phyloP scores from a whole-genome alignment of 2,888 invertebrate genomes.

The Callinectes sapidus region DNA sequence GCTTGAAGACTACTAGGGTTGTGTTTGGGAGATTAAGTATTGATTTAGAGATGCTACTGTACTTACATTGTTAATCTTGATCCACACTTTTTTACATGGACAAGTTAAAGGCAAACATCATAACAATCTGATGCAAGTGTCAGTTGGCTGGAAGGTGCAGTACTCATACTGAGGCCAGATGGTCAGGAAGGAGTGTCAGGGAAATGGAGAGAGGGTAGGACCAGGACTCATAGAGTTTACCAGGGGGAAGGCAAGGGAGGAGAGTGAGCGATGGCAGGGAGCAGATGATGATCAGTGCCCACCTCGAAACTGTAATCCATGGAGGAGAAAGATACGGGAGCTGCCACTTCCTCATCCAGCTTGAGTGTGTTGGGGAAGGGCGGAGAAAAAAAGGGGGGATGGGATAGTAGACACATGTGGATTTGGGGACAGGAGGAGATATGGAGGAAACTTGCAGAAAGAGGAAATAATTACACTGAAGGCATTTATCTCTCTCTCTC shows the following conservation, averaged over 20 bases:
- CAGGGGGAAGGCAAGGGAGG: not conserved
- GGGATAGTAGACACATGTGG: constrained; percentile 27
- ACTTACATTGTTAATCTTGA: not conserved
- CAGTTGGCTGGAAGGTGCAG: constrained; percentile 9
- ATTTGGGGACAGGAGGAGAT: not conserved
- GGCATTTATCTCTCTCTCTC: constrained; percentile 20
- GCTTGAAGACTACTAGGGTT: not conserved
- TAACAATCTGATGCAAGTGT: not conserved
- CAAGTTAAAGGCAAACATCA: not conserved
- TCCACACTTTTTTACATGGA: not conserved
- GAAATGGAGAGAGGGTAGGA: not conserved
- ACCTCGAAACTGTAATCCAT: constrained; percentile 94
- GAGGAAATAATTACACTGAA: not conserved
- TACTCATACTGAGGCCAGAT: not conserved
- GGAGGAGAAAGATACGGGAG: constrained; percentile 93
- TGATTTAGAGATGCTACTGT: too few relatives aligned
- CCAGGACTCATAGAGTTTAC: not conserved
- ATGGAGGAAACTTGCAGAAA: not conserved
- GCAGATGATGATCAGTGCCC: constrained; percentile 41
- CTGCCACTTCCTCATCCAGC: constrained; percentile 78
- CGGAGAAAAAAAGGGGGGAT: constrained; percentile 18
- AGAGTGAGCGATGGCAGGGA: constrained; percentile 29
- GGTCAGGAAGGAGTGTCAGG: not conserved
- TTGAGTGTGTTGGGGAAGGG: constrained; percentile 67
- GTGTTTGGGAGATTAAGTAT: not conserved